Evolutionary conservation across 2,888 invertebrate species (phyloP).

Genomic region (Mycogona germanica): DNA sequence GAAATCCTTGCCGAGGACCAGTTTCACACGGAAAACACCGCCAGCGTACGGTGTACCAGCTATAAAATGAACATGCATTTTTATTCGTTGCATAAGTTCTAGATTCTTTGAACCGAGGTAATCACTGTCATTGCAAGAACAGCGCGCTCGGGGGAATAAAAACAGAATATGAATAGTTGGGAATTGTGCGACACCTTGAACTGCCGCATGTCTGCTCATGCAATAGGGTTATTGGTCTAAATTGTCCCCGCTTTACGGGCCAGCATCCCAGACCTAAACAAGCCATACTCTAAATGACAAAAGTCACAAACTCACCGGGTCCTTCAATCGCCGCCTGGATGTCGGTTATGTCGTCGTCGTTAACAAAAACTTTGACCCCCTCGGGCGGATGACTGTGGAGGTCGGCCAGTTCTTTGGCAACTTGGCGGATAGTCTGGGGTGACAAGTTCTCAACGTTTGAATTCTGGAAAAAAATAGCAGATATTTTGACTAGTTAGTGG

Average conservation of each 20-base stretch:
- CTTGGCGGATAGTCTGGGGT: constrained; percentile 77
- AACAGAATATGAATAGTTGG: too few species aligned
- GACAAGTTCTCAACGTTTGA: constrained; percentile 91
- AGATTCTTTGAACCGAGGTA: too few species aligned
- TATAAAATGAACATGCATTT: constrained; percentile 32
- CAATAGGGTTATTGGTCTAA: too few species aligned
- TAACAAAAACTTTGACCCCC: constrained; percentile 76
- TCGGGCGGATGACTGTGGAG: constrained; percentile 72
- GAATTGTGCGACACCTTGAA: too few species aligned
- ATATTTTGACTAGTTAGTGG: too few species aligned
- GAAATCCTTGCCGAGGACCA: constrained; percentile 83
- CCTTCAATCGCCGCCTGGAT: constrained; percentile 87
- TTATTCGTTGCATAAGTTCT: too few species aligned
- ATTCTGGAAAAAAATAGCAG: constrained; percentile 19
- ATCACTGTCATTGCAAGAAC: too few species aligned
- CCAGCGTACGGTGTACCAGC: constrained; percentile 86
- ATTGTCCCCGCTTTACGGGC: too few species aligned
- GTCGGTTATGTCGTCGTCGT: constrained; percentile 87
- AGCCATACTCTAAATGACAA: background rate
- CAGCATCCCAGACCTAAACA: background rate
- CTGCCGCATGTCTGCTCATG: too few species aligned
- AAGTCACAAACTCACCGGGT: constrained; percentile 45
- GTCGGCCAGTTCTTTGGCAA: constrained; percentile 76
- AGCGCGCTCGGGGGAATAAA: too few species aligned
- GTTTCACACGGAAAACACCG: constrained; percentile 77